Evolutionary conservation across 2,888 invertebrate species (phyloP).

Genomic region (Hyles lineata): DNA sequence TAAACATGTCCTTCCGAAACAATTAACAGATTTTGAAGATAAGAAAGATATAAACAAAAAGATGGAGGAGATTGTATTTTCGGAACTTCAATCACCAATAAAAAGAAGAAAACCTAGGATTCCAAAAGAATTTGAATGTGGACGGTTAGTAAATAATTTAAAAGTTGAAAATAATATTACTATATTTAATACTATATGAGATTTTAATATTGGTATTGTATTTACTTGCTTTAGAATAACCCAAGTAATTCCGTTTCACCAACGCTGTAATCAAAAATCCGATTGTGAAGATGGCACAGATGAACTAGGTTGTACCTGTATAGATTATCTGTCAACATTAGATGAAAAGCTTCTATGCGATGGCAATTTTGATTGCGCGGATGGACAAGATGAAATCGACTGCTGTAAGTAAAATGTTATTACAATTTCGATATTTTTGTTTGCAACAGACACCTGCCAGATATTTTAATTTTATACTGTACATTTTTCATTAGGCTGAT

Average conservation of each 20-base stretch:
- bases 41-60: slow-evolving; percentile 47
- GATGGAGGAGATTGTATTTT: slow-evolving; percentile 57
- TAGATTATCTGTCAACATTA: slow-evolving; percentile 85
- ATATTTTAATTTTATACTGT: too few species aligned
- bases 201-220: neutral
- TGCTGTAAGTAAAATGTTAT: slow-evolving; percentile 86
- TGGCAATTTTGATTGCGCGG: slow-evolving; percentile 89
- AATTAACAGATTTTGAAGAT: slow-evolving; percentile 46
- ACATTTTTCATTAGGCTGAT: too few species aligned
- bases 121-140: slow-evolving; percentile 73
- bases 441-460: too few species aligned
- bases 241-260: slow-evolving; percentile 85
- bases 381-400: slow-evolving; percentile 89
- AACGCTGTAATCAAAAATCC: slow-evolving; percentile 87
- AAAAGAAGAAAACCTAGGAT: slow-evolving; percentile 60
- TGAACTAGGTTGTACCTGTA: slow-evolving; percentile 89
- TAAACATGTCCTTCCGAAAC: slow-evolving; percentile 39
- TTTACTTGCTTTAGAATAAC: slow-evolving; percentile 81
- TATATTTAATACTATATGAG: too few species aligned
- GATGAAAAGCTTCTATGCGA: slow-evolving; percentile 88
- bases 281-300: slow-evolving; percentile 95
- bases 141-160: slow-evolving; percentile 58
- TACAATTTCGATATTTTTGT: too few species aligned
- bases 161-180: neutral
- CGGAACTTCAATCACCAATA: slow-evolving; percentile 67